Evolutionary conservation across 2,797 vertebrate species (phyloP).

Genomic region (Cryptoprocta ferox): DNA sequence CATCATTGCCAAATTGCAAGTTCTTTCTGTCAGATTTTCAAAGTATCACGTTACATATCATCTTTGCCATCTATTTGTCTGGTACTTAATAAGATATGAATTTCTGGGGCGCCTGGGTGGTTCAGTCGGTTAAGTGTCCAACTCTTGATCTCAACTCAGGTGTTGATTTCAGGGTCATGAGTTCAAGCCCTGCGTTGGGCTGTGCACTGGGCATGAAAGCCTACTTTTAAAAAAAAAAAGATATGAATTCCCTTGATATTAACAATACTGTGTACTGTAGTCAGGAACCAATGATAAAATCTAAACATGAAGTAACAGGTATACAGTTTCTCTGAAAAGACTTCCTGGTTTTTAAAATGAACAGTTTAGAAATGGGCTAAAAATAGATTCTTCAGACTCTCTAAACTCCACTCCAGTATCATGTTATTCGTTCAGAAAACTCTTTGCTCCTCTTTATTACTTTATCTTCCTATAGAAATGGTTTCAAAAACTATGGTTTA

Average conservation of each 20-base stretch:
- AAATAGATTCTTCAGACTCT: not conserved
- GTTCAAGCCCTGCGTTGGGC: no score
- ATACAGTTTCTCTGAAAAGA: not conserved
- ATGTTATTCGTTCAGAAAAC: not conserved
- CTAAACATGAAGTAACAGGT: not conserved
- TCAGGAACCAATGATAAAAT: not conserved
- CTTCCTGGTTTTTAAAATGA: not conserved
- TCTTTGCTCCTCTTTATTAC: not conserved
- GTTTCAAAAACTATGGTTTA: not conserved
- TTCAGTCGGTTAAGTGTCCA: no score
- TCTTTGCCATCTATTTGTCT: not conserved
- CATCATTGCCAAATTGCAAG: not conserved
- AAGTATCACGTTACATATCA: not conserved
- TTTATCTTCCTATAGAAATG: not conserved
- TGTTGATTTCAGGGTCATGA: no score
- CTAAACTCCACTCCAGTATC: not conserved
- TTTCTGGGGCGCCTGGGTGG: not conserved
- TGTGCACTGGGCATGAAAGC: no score
- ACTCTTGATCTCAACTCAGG: no score
- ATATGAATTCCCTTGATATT: slow-evolving; percentile 21
- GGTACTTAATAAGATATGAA: not conserved
- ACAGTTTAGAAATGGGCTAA: not conserved
- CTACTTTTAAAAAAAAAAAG: not conserved
- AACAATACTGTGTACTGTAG: not conserved
- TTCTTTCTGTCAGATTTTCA: not conserved